A percentile compares a stretch with the other conserved stretches of the same genome.
Conservation (phyloP, 2,888 invertebrate species). For the Hirtodrosophila trivittata region DNA sequence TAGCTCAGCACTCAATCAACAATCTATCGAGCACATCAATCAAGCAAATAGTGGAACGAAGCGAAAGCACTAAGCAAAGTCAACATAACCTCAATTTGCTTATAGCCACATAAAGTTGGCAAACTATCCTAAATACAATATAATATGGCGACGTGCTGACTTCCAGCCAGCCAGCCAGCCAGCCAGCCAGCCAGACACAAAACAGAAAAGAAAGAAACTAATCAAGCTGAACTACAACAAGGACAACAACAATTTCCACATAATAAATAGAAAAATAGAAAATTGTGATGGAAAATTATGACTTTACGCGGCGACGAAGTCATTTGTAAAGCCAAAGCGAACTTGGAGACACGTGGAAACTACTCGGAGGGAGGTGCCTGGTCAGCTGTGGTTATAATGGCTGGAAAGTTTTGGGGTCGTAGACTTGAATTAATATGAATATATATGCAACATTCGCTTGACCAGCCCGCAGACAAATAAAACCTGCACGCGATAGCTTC, state of each 20-base stretch:
- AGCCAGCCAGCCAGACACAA: background rate
- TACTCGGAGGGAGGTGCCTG: constrained; percentile 10
- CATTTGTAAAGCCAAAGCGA: constrained; percentile 55
- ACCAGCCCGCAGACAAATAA: constrained; percentile 31
- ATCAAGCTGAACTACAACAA: constrained; percentile 50
- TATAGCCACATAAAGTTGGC: constrained; percentile 45
- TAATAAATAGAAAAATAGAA: constrained; percentile 65
- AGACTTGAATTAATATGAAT: constrained; percentile 50
- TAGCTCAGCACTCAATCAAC: constrained; percentile 61
- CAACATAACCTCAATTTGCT: constrained; percentile 71
- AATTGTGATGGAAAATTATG: constrained; percentile 74
- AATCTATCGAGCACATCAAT: constrained; percentile 59
- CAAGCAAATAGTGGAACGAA: constrained; percentile 41
- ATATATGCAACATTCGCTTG: constrained; percentile 18
- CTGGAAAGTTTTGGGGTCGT: constrained; percentile 19
- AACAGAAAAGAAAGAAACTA: constrained; percentile 46
- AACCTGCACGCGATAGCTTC: constrained; percentile 53
- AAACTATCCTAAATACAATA: constrained; percentile 43
- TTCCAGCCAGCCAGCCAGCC: background rate
- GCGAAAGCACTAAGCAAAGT: constrained; percentile 61
- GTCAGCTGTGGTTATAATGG: constrained; percentile 57
- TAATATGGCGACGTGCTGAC: constrained; percentile 33
- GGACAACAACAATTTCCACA: constrained; percentile 46
- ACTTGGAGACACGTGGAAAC: background rate
- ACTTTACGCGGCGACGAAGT: constrained; percentile 66